Evolutionary conservation across 2,888 invertebrate species (phyloP).

Genomic region (Lithophane semibrunnea): DNA sequence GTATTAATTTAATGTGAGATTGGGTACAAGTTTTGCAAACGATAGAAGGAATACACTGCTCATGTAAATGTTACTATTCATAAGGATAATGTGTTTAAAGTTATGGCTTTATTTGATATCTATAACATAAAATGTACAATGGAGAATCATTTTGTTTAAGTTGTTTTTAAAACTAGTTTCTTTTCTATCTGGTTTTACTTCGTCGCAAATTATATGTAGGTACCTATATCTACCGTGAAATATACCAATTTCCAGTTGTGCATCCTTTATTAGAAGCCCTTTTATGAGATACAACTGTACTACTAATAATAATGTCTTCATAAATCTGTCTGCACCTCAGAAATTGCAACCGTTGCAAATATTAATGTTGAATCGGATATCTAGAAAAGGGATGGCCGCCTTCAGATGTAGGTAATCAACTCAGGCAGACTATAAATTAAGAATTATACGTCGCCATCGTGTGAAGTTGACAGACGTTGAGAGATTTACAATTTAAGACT

Average conservation of each 20-base stretch:
- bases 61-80: conserved; percentile 24
- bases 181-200: not conserved
- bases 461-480: conserved; percentile 43
- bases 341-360: conserved; percentile 10
- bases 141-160: not conserved
- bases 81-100: not conserved
- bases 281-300: not conserved
- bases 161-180: not conserved
- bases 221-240: not conserved
- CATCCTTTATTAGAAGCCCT: not conserved
- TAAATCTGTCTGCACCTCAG: not conserved
- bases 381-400: conserved; percentile 20
- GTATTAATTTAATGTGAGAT: conserved; percentile 5
- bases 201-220: too few relatives aligned
- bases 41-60: not conserved
- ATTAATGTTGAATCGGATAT: conserved; percentile 11
- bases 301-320: too few relatives aligned
- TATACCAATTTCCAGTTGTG: not conserved
- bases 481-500: conserved; percentile 41
- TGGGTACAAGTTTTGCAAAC: conserved; percentile 12
- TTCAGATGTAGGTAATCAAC: conserved; percentile 34
- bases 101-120: not conserved
- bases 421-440: conserved; percentile 56
- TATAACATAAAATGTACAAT: not conserved
- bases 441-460: conserved; percentile 50